Conservation (phyloP, 2,113 vertebrate species). For the Mus musculus region GRCm39 chr3:83506001-83506500, state of each 20-base stretch:
- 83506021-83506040: slow-evolving; percentile 56
- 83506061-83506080: slow-evolving; percentile 23
- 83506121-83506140: slow-evolving; percentile 45
- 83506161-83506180: slow-evolving; percentile 43
- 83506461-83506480: not conserved
- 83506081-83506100: slow-evolving; percentile 60
- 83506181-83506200: slow-evolving; percentile 32
- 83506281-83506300: not conserved
- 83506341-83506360: not conserved
- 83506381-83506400: not conserved
- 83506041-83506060: slow-evolving; percentile 44
- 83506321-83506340: fast-evolving
- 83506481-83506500: not conserved
- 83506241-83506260: not conserved
- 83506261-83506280: not conserved
- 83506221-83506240: slow-evolving; percentile 16
- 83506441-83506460: fast-evolving
- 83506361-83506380: not conserved
- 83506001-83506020: slow-evolving; percentile 58
- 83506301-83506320: not conserved
- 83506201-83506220: not conserved
- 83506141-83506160: slow-evolving; percentile 4
- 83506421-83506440: not conserved
- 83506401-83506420: not conserved
- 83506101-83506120: slow-evolving; percentile 43